Evolutionary conservation across 64 coral and sea anemone species (phyloP), one percentile per base, ranked within the genome.

Genomic region (Pocillopora damicornis): DNA sequence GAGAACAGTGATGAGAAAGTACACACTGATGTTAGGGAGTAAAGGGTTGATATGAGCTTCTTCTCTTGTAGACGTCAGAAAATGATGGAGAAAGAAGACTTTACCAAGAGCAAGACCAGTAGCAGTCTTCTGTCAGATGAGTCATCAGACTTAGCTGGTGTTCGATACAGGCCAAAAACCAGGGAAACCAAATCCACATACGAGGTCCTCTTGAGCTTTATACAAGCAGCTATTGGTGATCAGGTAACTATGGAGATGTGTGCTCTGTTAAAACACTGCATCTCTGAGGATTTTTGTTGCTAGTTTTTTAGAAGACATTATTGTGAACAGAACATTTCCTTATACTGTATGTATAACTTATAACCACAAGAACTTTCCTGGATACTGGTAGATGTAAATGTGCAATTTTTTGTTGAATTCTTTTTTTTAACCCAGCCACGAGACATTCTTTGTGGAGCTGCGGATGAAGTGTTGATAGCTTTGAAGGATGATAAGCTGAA

Each of bases 181-280:
- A 84, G 97, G 38, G 97, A 99, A 87, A 99, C 89, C 63, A 99
- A 99, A 75, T 86, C 93, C 75, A 99, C 97, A 15, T 99, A 99
- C 65, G 97, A 99, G 34, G 97, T 99, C 23, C 78, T 99, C 16
- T 75, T 99, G n/a, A 99, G 93, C 65, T 99, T 99, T 67, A 99
- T 99, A 12, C 93, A 95, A 78, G 97, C 96, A 63, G 96, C 96
- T 0, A 94, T 98, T 90, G 96, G 96, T 86, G 95, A 98, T 89
- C 97, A 96, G 88, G 94, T 96, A 90, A 35, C 60, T 57, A 10
- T 7, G 20, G 5, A 77, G 35, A 14, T 73, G 42, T 13, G 15
- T 23, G 60, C 20, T 74, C 58, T 78, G 11, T 18, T 3, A 17
- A 11, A 57, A 9, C 15, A 34, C 10, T 17, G 14, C 18, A 69